Percentiles rank a stretch among this genome's conserved stretches.
Evolutionary conservation across 2,797 vertebrate genomes (phyloP).

Genomic region (Micrastur ruficollis): DNA sequence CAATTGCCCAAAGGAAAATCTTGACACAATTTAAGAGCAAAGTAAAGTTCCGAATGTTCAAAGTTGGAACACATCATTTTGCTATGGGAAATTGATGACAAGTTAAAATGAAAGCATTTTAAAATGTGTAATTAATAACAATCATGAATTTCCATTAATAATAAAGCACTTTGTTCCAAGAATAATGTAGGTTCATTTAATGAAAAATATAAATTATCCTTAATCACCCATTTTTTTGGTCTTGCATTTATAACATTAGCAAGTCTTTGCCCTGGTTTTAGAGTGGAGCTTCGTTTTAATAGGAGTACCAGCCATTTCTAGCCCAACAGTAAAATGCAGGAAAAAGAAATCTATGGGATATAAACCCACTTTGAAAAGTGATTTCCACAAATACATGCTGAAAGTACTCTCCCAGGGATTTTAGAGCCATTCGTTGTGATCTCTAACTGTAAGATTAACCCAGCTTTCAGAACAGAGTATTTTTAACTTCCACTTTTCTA

Average conservation of each 20-base stretch:
- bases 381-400: constrained; percentile 23
- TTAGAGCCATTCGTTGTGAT: neutral
- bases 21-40: constrained; percentile 34
- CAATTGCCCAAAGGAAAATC: neutral
- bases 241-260: neutral
- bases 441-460: neutral
- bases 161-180: neutral
- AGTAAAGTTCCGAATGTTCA: neutral
- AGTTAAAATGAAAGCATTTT: constrained; percentile 14
- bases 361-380: constrained; percentile 43
- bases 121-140: constrained; percentile 41
- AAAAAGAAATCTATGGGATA: constrained; percentile 40
- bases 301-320: constrained; percentile 14
- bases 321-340: constrained; percentile 35
- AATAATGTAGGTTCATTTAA: constrained; percentile 18
- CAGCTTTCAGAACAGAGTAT: neutral
- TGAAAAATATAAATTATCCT: constrained; percentile 45
- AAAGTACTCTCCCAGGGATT: neutral
- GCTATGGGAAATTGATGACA: constrained; percentile 1
- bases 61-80: constrained; percentile 16
- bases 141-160: constrained; percentile 31
- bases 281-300: neutral
- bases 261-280: neutral
- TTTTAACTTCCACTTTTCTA: neutral
- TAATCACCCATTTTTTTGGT: neutral